Conservation (phyloP, 1,140 invertebrate genomes). For the Ptiloglossa arizonensis region DNA sequence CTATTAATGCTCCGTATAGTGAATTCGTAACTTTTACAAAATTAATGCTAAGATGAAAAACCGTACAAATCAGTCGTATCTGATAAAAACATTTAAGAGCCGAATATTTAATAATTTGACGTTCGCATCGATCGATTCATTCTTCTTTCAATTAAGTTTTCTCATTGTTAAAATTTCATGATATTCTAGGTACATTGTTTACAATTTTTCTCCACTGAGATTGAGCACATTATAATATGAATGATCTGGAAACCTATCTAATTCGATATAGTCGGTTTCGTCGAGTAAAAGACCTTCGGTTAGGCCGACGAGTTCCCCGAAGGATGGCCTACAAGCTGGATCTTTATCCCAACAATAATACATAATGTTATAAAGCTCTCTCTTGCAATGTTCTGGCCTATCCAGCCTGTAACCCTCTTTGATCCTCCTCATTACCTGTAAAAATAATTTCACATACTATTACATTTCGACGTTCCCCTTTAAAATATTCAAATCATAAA, state of each 20-base stretch:
- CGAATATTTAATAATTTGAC: not conserved
- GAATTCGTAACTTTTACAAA: not conserved
- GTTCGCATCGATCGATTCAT: not conserved
- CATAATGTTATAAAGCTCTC: conserved; percentile 96
- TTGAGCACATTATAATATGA: conserved; percentile 95
- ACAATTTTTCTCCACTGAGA: conserved; percentile 92
- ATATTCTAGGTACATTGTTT: conserved; percentile 58
- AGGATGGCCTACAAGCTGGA: conserved; percentile 88
- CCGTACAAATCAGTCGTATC: conserved; percentile 8
- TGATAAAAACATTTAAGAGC: not conserved
- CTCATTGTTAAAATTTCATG: too few relatives aligned
- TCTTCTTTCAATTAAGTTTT: not conserved
- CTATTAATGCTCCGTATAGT: conserved; percentile 2
- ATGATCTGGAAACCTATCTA: conserved; percentile 96
- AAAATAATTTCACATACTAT: conserved; percentile 36
- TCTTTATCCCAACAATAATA: conserved; percentile 96
- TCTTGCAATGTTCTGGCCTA: conserved; percentile 93
- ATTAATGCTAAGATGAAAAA: not conserved
- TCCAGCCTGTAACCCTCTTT: conserved; percentile 92
- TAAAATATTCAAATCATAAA: not conserved
- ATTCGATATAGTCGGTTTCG: conserved; percentile 95
- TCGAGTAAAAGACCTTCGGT: conserved; percentile 91
- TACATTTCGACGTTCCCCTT: not conserved
- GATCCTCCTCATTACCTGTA: conserved; percentile 84
- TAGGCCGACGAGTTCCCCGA: conserved; percentile 89